Base-by-base conservation (phyloP, 1,140 invertebrate species). In the Rhysida immarginata region DNA sequence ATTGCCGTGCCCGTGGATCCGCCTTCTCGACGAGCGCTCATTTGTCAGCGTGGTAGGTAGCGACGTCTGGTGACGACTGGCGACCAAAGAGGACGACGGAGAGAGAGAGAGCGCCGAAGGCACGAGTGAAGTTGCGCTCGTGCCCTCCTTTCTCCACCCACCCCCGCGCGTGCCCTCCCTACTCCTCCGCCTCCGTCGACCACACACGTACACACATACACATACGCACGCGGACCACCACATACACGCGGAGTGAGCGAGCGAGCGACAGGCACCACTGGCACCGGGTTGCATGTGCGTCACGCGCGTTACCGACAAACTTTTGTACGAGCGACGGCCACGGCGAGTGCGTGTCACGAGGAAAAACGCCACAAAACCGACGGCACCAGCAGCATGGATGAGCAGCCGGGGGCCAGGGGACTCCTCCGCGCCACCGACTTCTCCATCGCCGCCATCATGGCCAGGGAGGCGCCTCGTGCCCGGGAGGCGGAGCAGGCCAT, bases 381-480 rank as follows among this genome's bases (percentile, higher is more conserved):
- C 23, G 5, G n/a, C 44, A 11, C 44, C 44, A 46, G 5, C n/a
- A 23, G 20, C n/a, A 23, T 23, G 44, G 44, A 23, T 20, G 44
- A n/a, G 35, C 23, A 20, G 44, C 44, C 44, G 23, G 11, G 35
- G n/a, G 11, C 11, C 35, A 11, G 11, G 11, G 8, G 13, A 21
- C 45, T 20, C 13, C 57, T 59, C 44, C 53, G 60, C 23, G 62
- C 62, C 29, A 64, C 63, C 42, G 63, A 64, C 52, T 64, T 64
- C 59, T 64, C 63, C 29, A 64, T 64, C 49, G 61, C 60, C 26
- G 63, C 63, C 24, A 64, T 64, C 54, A 64, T 64, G 63, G 62
- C 60, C 41, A 49, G 60, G 49, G 29, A 35, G 5, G 29, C 29
- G 8, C 44, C n/a, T 5, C 44, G 44, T 11, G 20, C 20, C 23